phyloP scores from a whole-genome alignment of 2,113 vertebrate genomes.

The Oreochromis aureus region DNA sequence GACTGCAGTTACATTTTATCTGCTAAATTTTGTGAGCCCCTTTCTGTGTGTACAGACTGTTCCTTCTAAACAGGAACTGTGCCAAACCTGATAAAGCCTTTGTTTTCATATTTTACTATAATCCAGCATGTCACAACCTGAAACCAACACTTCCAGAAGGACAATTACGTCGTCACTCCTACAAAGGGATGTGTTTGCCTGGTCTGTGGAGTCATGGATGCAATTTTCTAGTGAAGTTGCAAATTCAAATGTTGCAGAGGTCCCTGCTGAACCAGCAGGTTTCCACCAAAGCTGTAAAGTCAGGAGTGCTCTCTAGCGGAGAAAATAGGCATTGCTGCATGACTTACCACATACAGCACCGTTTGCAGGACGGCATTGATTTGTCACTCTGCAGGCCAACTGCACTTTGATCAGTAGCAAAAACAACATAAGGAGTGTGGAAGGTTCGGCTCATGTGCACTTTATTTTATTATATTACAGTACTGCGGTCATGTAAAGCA shows the following conservation, averaged over 20 bases:
- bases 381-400: neutral
- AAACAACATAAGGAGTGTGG: neutral
- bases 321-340: neutral
- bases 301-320: slow-evolving; percentile 28
- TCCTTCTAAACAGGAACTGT: neutral
- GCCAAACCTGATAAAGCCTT: neutral
- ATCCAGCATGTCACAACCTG: neutral
- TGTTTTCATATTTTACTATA: neutral
- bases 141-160: neutral
- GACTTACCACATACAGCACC: neutral
- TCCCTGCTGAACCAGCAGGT: neutral
- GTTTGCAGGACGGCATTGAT: neutral
- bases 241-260: neutral
- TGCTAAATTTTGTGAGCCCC: neutral
- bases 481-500: slow-evolving; percentile 60
- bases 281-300: neutral
- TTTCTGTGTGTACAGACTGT: neutral
- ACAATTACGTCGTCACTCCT: neutral
- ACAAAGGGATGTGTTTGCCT: neutral
- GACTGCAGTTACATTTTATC: neutral
- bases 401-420: neutral
- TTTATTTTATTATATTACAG: slow-evolving; percentile 53
- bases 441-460: slow-evolving; percentile 13
- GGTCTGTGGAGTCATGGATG: neutral
- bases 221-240: neutral